Percentiles rank a stretch among this genome's conserved stretches.
phyloP scores from a whole-genome alignment of 2,888 invertebrate species.

The Leptopterna dolabrata region DNA sequence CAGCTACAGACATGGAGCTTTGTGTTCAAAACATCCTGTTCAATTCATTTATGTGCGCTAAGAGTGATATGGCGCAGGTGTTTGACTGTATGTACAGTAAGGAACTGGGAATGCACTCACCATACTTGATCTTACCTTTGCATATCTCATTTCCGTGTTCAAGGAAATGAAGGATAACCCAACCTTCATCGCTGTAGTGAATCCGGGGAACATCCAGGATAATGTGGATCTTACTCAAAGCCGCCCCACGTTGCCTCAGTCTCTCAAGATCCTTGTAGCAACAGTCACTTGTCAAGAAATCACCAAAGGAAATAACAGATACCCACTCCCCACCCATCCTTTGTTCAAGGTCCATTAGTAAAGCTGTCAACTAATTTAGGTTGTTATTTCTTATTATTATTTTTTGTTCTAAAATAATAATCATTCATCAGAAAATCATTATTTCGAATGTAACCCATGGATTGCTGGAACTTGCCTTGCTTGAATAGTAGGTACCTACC shows the following conservation, averaged over 20 bases:
- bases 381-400: not conserved
- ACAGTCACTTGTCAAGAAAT: constrained; percentile 24
- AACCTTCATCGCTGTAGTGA: constrained; percentile 69
- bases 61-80: too few species aligned
- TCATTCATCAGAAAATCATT: too few species aligned
- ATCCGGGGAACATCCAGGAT: constrained; percentile 68
- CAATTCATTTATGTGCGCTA: too few species aligned
- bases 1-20: not conserved
- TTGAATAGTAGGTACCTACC: too few species aligned
- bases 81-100: too few species aligned
- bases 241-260: constrained; percentile 8
- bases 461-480: too few species aligned
- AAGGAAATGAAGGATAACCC: constrained; percentile 57
- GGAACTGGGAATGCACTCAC: too few species aligned
- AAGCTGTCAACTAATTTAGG: too few species aligned
- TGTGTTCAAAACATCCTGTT: not conserved
- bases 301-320: not conserved
- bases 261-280: not conserved
- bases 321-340: not conserved
- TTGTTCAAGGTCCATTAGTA: not conserved
- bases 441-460: too few species aligned
- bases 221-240: not conserved
- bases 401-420: too few species aligned
- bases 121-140: too few species aligned
- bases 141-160: not conserved